Percentiles rank a stretch among this genome's conserved stretches.
phyloP scores from a whole-genome alignment of 2,888 invertebrate species.

The Physocephala rufipes region DNA sequence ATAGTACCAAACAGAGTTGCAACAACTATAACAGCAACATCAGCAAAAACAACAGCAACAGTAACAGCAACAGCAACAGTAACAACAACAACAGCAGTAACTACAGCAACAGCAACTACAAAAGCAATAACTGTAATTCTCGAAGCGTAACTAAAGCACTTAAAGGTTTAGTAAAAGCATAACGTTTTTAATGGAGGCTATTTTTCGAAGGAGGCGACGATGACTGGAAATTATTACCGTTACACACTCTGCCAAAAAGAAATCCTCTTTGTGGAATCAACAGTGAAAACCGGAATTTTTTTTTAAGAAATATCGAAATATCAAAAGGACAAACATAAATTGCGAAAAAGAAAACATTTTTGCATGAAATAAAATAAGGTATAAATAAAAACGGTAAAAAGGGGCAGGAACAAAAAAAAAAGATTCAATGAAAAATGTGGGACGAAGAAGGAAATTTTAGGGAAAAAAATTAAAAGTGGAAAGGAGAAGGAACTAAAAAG shows the following conservation, averaged over 20 bases:
- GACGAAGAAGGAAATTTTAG: background rate
- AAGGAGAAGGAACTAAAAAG: too few species aligned
- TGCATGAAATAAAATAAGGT: background rate
- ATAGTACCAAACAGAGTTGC: background rate
- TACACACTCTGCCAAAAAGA: background rate
- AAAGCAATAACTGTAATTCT: background rate
- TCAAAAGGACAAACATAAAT: too few species aligned
- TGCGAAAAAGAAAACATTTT: background rate
- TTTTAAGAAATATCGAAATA: background rate
- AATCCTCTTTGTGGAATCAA: background rate
- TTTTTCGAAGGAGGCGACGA: too few species aligned
- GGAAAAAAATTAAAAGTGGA: background rate
- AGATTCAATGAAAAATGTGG: background rate
- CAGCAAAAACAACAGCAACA: background rate
- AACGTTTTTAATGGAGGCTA: background rate
- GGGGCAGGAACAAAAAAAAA: background rate
- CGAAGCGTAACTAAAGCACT: constrained; percentile 13
- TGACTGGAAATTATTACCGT: background rate
- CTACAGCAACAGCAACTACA: background rate
- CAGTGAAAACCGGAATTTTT: background rate
- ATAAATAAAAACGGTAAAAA: background rate
- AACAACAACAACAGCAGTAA: constrained; percentile 11
- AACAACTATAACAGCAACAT: too few species aligned
- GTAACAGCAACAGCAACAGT: background rate
- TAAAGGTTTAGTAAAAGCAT: constrained; percentile 9